Evolutionary conservation across 2,797 vertebrate genomes (phyloP), one percentile per base, ranked within the genome.

Genomic region (Rhinichthys osculus): DNA sequence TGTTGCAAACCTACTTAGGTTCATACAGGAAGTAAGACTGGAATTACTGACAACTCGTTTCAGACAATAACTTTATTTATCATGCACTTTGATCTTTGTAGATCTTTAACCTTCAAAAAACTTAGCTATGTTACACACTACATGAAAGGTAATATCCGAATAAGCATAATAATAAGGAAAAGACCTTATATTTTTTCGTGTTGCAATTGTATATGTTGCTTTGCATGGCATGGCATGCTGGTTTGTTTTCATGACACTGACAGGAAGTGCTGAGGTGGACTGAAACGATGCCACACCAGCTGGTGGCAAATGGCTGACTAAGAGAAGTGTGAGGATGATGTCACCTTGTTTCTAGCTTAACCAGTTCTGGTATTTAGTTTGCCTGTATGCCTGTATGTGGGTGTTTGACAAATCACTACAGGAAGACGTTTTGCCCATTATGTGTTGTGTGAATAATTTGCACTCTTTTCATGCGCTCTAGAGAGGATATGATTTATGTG

Each of bases 311-410:
- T 87, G 85, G 73, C 74, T 62, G 86, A 85, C 81, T 84, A 52
- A 79, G 84, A 64, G 52, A 71, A 89, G 78, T 83, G 86, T 87
- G 35, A 84, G 72, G 81, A 86, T 88, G 85, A 86, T 84, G 81
- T 86, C 87, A 88, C 33, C 87, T 77, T 86, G 62, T 80, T 23
- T 35, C 67, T 19, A 5, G 78, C 74, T 85, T 44, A 88, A 70
- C 83, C 69, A 79, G 19, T 50, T 35, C 30, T 83, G 62, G 38
- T 64, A 11, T 79, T 86, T 66, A 72, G 47, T 59, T 44, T 77
- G 66, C 35, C 59, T 86, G 9, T 69, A 33, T 54, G 17, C 38
- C 38, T 38, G 38, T 6, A 38, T 38, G 5, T 50, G n/a, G 4
- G 10, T 30, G 19, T 87, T 14, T 64, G 30, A 72, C 17, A 73